Conservation (phyloP, 2,113 vertebrate species). For the Alethe diademata region DNA sequence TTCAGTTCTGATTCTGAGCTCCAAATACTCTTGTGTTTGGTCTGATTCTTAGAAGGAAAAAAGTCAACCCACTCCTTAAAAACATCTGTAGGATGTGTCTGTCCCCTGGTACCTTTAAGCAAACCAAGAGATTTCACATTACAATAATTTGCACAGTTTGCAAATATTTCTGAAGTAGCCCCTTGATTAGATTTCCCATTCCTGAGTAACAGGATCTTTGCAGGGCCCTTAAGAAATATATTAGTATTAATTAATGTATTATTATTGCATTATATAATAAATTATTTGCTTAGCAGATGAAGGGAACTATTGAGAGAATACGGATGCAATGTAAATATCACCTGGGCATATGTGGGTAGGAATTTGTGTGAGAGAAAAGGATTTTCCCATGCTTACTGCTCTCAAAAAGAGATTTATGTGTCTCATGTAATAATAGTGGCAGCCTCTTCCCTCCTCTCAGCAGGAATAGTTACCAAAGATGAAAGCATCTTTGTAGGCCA, state of each 20-base stretch:
- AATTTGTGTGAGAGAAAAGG: not conserved
- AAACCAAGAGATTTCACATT: not conserved
- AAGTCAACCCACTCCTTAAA: not conserved
- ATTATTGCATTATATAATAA: too few species aligned
- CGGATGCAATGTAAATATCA: not conserved
- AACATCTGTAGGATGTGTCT: not conserved
- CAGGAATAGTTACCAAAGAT: conserved; percentile 12
- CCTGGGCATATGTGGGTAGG: not conserved
- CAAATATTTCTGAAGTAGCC: not conserved
- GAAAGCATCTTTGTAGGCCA: not conserved
- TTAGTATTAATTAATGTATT: too few species aligned
- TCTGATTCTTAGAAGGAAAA: not conserved
- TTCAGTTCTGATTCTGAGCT: not conserved
- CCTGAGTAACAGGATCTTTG: not conserved
- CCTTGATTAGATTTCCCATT: not conserved
- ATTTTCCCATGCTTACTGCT: not conserved
- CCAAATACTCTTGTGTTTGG: not conserved
- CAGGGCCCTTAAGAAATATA: not conserved
- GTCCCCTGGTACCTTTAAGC: not conserved
- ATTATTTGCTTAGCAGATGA: not conserved
- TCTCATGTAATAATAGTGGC: not conserved
- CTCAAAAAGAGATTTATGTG: not conserved
- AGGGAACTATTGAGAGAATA: not conserved
- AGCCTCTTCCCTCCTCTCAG: not conserved
- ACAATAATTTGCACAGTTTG: not conserved